phyloP scores from a whole-genome alignment of 1,140 invertebrate genomes.

The Lycorma delicatula region DNA sequence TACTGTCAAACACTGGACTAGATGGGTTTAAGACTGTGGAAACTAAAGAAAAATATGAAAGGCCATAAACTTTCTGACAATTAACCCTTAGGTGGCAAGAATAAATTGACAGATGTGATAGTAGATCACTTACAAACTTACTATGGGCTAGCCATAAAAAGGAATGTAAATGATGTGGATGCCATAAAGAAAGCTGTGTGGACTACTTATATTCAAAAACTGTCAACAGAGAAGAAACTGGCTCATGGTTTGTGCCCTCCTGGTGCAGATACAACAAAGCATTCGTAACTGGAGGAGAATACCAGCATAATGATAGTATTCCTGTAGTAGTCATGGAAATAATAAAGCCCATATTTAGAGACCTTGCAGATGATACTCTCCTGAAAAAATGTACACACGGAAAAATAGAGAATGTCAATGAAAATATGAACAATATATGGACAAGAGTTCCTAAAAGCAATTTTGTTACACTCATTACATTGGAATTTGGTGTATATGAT shows the following conservation, averaged over 20 bases:
- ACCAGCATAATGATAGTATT: neutral
- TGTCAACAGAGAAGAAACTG: slow-evolving; percentile 31
- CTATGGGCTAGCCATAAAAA: slow-evolving; percentile 31
- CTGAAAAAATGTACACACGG: slow-evolving; percentile 18
- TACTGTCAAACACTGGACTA: neutral
- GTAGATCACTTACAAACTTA: slow-evolving; percentile 27
- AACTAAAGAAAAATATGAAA: slow-evolving; percentile 17
- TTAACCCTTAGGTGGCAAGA: slow-evolving; percentile 24
- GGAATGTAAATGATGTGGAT: slow-evolving; percentile 28
- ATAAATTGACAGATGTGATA: slow-evolving; percentile 26
- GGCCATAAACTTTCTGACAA: slow-evolving; percentile 8
- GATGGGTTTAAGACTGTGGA: neutral
- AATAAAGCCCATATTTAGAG: slow-evolving; percentile 19
- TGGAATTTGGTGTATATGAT: too few species aligned
- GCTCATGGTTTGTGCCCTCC: slow-evolving; percentile 27
- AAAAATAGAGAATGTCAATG: slow-evolving; percentile 15
- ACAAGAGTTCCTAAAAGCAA: slow-evolving; percentile 7
- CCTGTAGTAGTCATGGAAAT: slow-evolving; percentile 6
- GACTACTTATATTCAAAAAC: slow-evolving; percentile 32
- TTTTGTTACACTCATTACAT: too few species aligned
- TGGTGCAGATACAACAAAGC: slow-evolving; percentile 26
- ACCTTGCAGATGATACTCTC: slow-evolving; percentile 14
- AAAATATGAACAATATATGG: slow-evolving; percentile 11
- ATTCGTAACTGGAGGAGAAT: neutral
- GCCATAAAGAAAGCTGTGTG: slow-evolving; percentile 32